Evolutionary conservation across 2,113 vertebrate species (phyloP).

Genomic region (Canis aureus): DNA sequence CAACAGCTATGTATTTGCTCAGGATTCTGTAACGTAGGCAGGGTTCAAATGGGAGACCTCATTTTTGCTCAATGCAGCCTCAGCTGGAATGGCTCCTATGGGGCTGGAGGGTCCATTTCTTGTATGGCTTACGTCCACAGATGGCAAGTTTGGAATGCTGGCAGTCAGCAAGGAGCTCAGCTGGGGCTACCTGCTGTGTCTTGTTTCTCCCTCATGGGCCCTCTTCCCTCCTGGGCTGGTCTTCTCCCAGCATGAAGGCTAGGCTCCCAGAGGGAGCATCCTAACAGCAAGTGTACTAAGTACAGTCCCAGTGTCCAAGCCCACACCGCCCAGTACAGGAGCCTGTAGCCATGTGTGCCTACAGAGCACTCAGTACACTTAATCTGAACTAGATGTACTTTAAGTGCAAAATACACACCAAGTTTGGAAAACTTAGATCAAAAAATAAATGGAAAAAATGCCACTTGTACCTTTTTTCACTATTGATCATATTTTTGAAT

Average conservation of each 20-base stretch:
- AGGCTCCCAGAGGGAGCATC: background rate
- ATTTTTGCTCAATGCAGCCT: background rate
- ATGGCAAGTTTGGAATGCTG: no score
- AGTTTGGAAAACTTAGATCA: background rate
- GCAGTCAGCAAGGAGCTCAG: background rate
- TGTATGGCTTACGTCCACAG: background rate
- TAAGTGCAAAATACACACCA: background rate
- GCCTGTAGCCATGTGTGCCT: no score
- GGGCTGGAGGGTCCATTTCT: background rate
- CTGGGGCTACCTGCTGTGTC: rapidly evolving
- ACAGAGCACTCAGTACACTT: background rate
- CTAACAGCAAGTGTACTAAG: background rate
- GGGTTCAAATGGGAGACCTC: background rate
- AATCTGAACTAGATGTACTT: background rate
- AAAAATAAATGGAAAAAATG: background rate
- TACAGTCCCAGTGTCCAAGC: background rate
- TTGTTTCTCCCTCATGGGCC: background rate
- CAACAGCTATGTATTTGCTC: background rate
- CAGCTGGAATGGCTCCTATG: background rate
- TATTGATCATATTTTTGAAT: background rate
- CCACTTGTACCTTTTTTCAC: background rate
- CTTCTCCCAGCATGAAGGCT: rapidly evolving
- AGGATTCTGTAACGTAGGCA: background rate
- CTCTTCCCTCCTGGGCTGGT: background rate
- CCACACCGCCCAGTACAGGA: background rate